These are phyloP conservation scores for Archilochus colubris DNA, from an alignment of 2,113 vertebrate species.

Conservation along the genomic window DNA sequence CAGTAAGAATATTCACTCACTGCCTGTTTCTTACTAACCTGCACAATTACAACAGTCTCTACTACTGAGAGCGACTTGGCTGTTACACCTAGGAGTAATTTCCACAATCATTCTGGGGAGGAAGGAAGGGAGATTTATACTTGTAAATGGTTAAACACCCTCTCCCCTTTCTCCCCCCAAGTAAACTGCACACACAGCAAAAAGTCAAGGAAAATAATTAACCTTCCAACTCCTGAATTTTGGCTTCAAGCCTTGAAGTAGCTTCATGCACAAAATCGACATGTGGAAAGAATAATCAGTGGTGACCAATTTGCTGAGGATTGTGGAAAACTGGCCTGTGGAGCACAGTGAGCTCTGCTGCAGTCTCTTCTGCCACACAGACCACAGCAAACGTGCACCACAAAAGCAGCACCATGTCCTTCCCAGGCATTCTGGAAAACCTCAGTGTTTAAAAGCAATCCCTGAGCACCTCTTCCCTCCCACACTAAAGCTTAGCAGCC, in stretches of 20 bases:
- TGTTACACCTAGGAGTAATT: neutral
- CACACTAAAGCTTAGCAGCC: neutral
- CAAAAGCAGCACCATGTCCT: neutral
- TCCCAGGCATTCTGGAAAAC: constrained; percentile 18
- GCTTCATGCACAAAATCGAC: neutral
- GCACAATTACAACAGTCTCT: neutral
- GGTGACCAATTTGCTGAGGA: constrained; percentile 29
- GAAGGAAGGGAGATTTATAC: neutral
- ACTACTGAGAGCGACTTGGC: neutral
- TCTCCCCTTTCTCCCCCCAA: neutral
- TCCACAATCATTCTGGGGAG: neutral
- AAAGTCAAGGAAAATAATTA: constrained; percentile 11
- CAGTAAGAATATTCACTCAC: neutral
- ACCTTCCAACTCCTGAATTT: neutral
- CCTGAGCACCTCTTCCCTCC: neutral
- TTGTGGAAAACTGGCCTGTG: constrained; percentile 33
- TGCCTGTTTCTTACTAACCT: neutral
- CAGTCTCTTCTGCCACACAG: neutral
- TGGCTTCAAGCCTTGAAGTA: neutral
- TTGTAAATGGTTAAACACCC: neutral
- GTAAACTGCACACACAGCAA: neutral
- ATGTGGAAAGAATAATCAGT: constrained; percentile 36
- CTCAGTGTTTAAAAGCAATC: neutral
- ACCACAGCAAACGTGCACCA: neutral
- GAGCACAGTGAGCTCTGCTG: neutral